Base-by-base conservation (phyloP, 2,888 invertebrate species). In the Dione vanillae region DNA sequence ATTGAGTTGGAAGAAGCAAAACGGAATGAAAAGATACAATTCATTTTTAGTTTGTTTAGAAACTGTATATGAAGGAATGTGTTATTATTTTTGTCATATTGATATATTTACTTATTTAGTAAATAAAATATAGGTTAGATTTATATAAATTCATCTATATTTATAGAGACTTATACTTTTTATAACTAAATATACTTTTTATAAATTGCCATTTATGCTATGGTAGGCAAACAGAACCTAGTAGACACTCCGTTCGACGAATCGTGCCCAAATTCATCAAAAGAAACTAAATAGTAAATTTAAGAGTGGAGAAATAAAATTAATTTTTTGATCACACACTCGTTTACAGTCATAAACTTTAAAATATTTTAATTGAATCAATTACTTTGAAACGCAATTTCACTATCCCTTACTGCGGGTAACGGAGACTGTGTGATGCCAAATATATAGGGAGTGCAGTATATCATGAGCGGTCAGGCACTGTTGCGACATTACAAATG, bases 1-100 rank as follows among this genome's bases (percentile, higher is more conserved):
- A 90, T 91, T 89, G 87, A 83, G 87, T 86, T 85, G 83, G 85
- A 88, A 87, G 83, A 82, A 84, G 81, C 82, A 83, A 87, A 89
- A 83, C 83, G 82, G 79, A 72, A 82, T 78, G 87, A 92, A 85
- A 87, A 86, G 91, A 89, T 83, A 78, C 83, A 74, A 79, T 76
- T 76, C 87, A 89, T 89, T 88, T 85, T 91, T 78, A 76, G 76
- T 79, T 82, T 77, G 83, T 84, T 12, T 47, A 40, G 20, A 59
- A 20, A 43, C 20, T 20, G 43, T n/a, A 1, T 37, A 56, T 61
- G 12, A 20, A 5, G 78, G 74, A 54, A 70, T 61, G 16, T 59
- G 0, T 40, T 43, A 66, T 8, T 62, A 43, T 8, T 45, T 49
- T 11, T 49, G 19, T 5, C 19, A 19, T 19, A 10, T 10, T 9